Evolutionary conservation across 2,888 invertebrate genomes (phyloP).

Genomic region (Branchipolynoe longqiensis): DNA sequence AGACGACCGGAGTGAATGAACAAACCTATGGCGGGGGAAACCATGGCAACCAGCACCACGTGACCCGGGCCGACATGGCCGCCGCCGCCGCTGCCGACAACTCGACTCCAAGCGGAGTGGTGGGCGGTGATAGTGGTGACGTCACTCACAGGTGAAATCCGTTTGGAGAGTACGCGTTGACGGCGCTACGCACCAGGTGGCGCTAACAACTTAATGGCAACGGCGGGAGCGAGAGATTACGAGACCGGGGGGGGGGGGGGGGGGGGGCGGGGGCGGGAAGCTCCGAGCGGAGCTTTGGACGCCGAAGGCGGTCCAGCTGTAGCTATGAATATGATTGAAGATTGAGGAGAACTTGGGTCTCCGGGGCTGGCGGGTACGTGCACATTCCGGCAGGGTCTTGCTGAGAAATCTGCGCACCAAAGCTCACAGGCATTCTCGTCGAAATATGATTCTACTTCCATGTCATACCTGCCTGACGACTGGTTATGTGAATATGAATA

Average conservation of each 20-base stretch:
- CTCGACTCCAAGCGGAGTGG: background rate
- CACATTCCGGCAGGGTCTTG: too few species aligned
- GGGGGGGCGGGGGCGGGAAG: background rate
- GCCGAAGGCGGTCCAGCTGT: too few species aligned
- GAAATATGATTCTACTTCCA: too few species aligned
- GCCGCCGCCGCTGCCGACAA: background rate
- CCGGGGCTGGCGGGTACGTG: too few species aligned
- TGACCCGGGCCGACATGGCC: conserved; percentile 14
- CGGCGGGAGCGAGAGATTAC: conserved; percentile 40
- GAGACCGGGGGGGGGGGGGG: background rate
- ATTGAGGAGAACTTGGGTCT: too few species aligned
- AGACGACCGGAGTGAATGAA: too few species aligned
- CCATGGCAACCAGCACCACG: background rate
- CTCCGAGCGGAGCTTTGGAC: background rate
- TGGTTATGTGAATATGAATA: too few species aligned
- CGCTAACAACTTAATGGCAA: conserved; percentile 47
- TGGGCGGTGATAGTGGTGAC: background rate
- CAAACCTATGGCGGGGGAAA: background rate
- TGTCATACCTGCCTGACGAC: too few species aligned
- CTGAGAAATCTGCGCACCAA: too few species aligned
- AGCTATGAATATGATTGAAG: too few species aligned
- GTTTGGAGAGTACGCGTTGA: background rate
- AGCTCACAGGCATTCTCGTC: too few species aligned
- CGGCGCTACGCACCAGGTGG: conserved; percentile 32
- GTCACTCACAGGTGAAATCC: background rate